Evolutionary conservation across 2,113 vertebrate species (phyloP).

Genomic region (Barbus barbus): DNA sequence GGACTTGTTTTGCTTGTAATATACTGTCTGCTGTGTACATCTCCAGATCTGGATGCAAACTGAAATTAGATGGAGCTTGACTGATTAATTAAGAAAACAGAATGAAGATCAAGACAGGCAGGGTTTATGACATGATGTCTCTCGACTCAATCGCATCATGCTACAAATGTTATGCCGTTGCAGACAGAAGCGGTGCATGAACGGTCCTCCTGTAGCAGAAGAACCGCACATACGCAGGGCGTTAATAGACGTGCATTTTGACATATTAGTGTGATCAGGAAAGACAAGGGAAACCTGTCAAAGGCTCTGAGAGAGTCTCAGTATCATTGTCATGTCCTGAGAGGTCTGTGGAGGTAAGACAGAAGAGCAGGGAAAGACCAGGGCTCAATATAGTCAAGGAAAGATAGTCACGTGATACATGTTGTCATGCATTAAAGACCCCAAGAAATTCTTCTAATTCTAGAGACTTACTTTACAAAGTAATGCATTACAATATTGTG

Average conservation of each 20-base stretch:
- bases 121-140: conserved; percentile 38
- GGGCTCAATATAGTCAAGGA: conserved; percentile 60
- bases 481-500: no score
- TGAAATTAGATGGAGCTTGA: conserved; percentile 32
- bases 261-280: conserved; percentile 62
- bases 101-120: conserved; percentile 31
- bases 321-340: conserved; percentile 95
- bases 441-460: not conserved
- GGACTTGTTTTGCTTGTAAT: conserved; percentile 1
- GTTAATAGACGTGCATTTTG: conserved; percentile 43
- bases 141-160: conserved; percentile 61
- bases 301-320: conserved; percentile 87
- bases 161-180: conserved; percentile 44
- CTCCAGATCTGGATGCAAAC: conserved; percentile 18
- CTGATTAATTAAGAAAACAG: conserved; percentile 25
- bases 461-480: no score
- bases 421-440: conserved; percentile 17
- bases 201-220: conserved; percentile 42
- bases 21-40: conserved; percentile 1
- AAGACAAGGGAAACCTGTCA: conserved; percentile 90
- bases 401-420: conserved; percentile 21
- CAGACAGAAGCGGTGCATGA: conserved; percentile 46
- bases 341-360: conserved; percentile 90
- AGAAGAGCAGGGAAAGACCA: conserved; percentile 79
- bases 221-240: conserved; percentile 9